phyloP scores from a whole-genome alignment of 2,888 invertebrate species.

The Harpagoxenus sublaevis region DNA sequence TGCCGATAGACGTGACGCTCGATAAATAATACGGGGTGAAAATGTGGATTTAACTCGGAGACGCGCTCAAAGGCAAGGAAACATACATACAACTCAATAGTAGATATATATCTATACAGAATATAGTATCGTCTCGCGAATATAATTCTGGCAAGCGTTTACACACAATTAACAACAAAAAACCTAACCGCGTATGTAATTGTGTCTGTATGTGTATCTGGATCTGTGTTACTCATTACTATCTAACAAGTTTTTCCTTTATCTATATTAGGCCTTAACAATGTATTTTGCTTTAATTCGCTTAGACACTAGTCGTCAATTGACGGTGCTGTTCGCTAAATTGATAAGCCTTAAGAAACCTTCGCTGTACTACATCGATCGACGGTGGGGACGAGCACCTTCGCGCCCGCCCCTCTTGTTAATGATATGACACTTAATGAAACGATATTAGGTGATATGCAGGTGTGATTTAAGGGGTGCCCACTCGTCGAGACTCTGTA shows the following conservation, averaged over 20 bases:
- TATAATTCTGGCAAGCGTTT: conserved; percentile 78
- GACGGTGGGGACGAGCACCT: conserved; percentile 58
- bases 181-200: conserved; percentile 64
- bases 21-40: neutral
- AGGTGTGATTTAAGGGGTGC: conserved; percentile 69
- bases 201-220: conserved; percentile 48
- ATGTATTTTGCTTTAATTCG: conserved; percentile 73
- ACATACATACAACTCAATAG: conserved; percentile 71
- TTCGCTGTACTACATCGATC: conserved; percentile 75
- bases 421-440: conserved; percentile 81
- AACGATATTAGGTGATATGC: conserved; percentile 81
- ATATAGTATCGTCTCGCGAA: conserved; percentile 77
- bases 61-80: conserved; percentile 76
- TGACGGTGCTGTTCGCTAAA: conserved; percentile 75
- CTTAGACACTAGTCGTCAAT: conserved; percentile 77
- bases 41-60: conserved; percentile 17
- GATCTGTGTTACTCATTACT: conserved; percentile 49
- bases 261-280: conserved; percentile 82
- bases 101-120: conserved; percentile 66
- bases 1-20: neutral
- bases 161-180: conserved; percentile 75
- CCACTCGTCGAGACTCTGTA: conserved; percentile 61
- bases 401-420: conserved; percentile 40
- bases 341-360: conserved; percentile 78
- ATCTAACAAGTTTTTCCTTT: conserved; percentile 73